Evolutionary conservation across 2,888 invertebrate species (phyloP).

Genomic region (Cheilosia vernalis): DNA sequence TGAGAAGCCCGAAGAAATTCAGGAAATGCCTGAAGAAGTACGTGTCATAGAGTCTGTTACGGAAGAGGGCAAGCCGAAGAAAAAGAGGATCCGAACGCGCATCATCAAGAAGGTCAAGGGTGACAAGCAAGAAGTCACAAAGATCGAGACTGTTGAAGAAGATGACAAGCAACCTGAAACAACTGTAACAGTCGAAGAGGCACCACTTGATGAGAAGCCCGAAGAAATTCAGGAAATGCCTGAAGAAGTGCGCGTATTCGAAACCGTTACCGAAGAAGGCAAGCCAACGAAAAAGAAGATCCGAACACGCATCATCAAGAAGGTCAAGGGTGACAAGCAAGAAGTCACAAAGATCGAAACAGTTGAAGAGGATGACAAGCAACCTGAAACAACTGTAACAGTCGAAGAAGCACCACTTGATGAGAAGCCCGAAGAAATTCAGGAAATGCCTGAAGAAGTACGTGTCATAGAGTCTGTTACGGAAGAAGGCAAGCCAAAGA

Average conservation of each 20-base stretch:
- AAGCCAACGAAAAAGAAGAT: slow-evolving; percentile 34
- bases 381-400: slow-evolving; percentile 39
- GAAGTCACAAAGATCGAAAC: slow-evolving; percentile 46
- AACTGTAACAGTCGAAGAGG: slow-evolving; percentile 37
- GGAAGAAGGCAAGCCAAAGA: slow-evolving; percentile 75
- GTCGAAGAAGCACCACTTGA: slow-evolving; percentile 26
- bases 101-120: slow-evolving; percentile 29
- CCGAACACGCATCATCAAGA: slow-evolving; percentile 22
- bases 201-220: slow-evolving; percentile 24
- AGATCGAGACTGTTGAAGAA: slow-evolving; percentile 38
- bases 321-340: slow-evolving; percentile 33
- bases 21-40: slow-evolving; percentile 32
- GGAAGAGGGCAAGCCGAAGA: slow-evolving; percentile 39
- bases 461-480: slow-evolving; percentile 23
- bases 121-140: slow-evolving; percentile 39
- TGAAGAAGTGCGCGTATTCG: slow-evolving; percentile 19
- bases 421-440: slow-evolving; percentile 10
- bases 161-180: slow-evolving; percentile 35
- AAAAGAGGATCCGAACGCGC: slow-evolving; percentile 25
- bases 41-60: slow-evolving; percentile 12
- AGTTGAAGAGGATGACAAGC: slow-evolving; percentile 36
- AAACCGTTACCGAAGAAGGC: slow-evolving; percentile 24
- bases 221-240: slow-evolving; percentile 28
- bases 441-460: slow-evolving; percentile 37
- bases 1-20: slow-evolving; percentile 24